Evolutionary conservation across 2,113 vertebrate genomes (phyloP).

Genomic region (Ginglymostoma cirratum): DNA sequence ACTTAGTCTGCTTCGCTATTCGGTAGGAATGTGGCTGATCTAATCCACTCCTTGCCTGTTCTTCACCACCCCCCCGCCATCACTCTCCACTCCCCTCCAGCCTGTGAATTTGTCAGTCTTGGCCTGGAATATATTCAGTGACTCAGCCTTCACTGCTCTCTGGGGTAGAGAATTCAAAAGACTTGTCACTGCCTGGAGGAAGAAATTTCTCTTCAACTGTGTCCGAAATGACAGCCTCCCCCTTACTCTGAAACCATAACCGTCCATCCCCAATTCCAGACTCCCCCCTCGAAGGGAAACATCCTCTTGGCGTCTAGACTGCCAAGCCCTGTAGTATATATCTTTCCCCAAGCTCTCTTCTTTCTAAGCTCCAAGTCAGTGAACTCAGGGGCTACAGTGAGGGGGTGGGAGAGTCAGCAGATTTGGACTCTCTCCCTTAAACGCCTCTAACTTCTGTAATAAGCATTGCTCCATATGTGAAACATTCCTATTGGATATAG

Average conservation of each 20-base stretch:
- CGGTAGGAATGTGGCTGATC: no score
- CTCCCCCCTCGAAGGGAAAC: background rate
- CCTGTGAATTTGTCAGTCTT: background rate
- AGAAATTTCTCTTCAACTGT: background rate
- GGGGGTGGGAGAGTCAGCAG: background rate
- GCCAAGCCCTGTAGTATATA: no score
- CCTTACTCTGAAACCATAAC: no score
- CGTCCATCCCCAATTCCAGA: background rate
- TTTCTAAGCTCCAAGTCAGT: no score
- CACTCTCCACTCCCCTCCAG: background rate
- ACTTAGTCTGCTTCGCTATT: background rate
- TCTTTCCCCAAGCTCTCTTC: no score
- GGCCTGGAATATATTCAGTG: background rate
- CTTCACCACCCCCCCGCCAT: background rate
- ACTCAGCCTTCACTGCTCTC: no score
- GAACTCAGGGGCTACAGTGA: background rate
- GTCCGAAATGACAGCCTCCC: no score
- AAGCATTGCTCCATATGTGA: background rate
- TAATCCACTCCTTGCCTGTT: background rate
- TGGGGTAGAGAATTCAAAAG: background rate
- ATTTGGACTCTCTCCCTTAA: background rate
- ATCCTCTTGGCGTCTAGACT: no score
- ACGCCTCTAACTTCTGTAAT: background rate
- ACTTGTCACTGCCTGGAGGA: background rate
- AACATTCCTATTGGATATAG: background rate